phyloP scores from a whole-genome alignment of 2,888 invertebrate genomes.

The Orgyia antiqua region DNA sequence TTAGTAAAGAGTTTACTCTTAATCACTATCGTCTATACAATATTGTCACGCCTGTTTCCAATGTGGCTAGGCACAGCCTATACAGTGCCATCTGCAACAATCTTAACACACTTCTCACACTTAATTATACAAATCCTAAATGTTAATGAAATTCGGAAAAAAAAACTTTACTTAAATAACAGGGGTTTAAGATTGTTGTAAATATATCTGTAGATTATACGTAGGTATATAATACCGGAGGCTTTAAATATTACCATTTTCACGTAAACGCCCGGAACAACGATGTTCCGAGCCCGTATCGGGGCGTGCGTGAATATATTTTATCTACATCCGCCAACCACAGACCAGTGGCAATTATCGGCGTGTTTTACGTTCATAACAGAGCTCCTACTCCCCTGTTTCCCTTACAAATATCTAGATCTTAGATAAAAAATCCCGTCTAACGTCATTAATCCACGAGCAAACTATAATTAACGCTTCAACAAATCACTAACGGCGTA shows the following conservation, averaged over 20 bases:
- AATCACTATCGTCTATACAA: too few species aligned
- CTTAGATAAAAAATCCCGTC: slow-evolving; percentile 41
- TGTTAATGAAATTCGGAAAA: too few species aligned
- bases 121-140: too few species aligned
- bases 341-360: slow-evolving; percentile 60
- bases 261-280: slow-evolving; percentile 43
- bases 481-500: slow-evolving; percentile 60
- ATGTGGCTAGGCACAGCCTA: too few species aligned
- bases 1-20: too few species aligned
- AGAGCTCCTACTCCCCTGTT: slow-evolving; percentile 14
- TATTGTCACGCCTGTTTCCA: too few species aligned
- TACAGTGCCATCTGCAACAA: too few species aligned
- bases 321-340: slow-evolving; percentile 60
- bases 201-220: slow-evolving; percentile 13
- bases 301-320: slow-evolving; percentile 73
- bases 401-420: slow-evolving; percentile 30
- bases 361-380: slow-evolving; percentile 65
- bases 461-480: slow-evolving; percentile 61
- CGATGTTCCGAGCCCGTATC: slow-evolving; percentile 45
- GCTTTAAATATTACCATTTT: slow-evolving; percentile 28
- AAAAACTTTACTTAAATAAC: too few species aligned
- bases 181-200: slow-evolving; percentile 21
- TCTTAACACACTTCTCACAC: too few species aligned
- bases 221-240: slow-evolving; percentile 17
- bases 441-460: slow-evolving; percentile 57